Percentiles rank a stretch among this genome's conserved stretches.
These are phyloP conservation scores for Dipodomys stephensi DNA, from an alignment of 2,113 vertebrate species.

Conservation along the genomic window DNA sequence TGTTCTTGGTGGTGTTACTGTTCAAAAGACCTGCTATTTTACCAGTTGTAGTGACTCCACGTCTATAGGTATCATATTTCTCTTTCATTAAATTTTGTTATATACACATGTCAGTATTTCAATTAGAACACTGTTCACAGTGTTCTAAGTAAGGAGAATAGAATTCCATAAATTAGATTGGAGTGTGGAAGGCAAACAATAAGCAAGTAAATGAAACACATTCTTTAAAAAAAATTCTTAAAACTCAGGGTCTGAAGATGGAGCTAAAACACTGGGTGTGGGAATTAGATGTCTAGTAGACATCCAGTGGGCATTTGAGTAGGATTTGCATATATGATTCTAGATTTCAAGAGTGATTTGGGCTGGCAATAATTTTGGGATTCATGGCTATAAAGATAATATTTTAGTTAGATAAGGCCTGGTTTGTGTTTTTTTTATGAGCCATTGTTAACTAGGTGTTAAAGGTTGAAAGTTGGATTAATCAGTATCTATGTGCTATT, in stretches of 20 bases:
- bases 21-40: not conserved
- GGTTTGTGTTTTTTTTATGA: not conserved
- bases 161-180: not conserved
- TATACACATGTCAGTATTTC: not conserved
- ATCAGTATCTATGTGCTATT: not conserved
- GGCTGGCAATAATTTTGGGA: not conserved
- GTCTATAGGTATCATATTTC: not conserved
- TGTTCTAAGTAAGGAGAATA: not conserved
- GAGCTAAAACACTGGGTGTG: not conserved
- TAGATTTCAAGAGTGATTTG: not conserved
- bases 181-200: not conserved
- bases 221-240: too few species aligned
- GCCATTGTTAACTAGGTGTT: too few species aligned
- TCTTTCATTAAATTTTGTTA: not conserved
- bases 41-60: not conserved
- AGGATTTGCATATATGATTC: not conserved
- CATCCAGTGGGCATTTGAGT: not conserved
- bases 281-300: not conserved
- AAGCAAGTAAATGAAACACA: not conserved
- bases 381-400: not conserved
- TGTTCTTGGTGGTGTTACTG: not conserved
- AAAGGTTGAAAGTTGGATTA: not conserved
- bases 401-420: not conserved
- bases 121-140: accelerated
- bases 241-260: not conserved